Evolutionary conservation across 2,888 invertebrate genomes (phyloP), one percentile per base, ranked within the genome.

Genomic region (Plagodis pulveraria): DNA sequence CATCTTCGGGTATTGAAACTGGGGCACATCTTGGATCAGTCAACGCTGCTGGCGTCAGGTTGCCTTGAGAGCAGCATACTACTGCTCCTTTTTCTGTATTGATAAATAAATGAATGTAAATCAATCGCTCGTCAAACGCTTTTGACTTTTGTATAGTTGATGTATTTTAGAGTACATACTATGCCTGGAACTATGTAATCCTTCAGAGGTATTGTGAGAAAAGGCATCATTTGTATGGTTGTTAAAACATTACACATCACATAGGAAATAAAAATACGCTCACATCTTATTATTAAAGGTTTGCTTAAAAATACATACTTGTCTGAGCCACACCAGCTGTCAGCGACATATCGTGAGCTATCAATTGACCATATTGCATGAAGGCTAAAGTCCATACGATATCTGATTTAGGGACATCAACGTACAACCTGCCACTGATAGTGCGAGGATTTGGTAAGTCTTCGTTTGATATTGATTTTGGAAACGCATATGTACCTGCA

Each of bases 261-360:
- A 22, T 22, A 22, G 22, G 4, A 22, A 22, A 22, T 22, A 22
- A 22, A 22, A 4, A 4, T 22, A 22, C n/a, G n/a, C n/a, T n/a
- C n/a, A n/a, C n/a, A n/a, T 22, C 4, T 22, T 22, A 22, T 22
- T 2, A 22, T 22, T 22, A 2, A 22, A 22, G 22, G 22, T 22
- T 22, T 22, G 22, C 2, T 22, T 22, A 22, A 40, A 40, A 10
- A 40, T 12, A 51, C 62, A 53, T 50, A 69, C 69, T 49, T 32
- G 55, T 57, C 50, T 64, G 61, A 1, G 48, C n/a, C 5, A 65
- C 53, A 0, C 58, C 61, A 34, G 50, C n/a, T 6, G 70, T 63
- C 6, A 63, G 44, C 10, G 70, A 67, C 36, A 68, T 43, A 44
- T 72, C 72, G 36, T 72, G 72, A 22, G 68, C 65, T 12, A 69